Evolutionary conservation across 2,113 vertebrate genomes (phyloP).

Genomic region (Gadus macrocephalus): DNA sequence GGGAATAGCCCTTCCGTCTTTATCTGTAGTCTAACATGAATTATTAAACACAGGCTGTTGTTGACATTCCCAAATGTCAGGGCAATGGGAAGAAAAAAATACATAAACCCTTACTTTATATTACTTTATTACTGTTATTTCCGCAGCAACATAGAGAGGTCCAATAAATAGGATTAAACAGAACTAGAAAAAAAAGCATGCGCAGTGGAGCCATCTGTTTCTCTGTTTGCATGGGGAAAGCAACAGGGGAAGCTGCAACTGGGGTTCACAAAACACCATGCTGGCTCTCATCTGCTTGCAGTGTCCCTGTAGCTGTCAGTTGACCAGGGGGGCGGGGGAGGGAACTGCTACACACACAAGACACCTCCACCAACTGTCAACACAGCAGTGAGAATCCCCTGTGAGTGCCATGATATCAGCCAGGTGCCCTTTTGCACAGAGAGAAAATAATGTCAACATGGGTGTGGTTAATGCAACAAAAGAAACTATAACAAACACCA

Average conservation of each 20-base stretch:
- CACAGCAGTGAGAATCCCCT: too few species aligned
- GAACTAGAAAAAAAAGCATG: conserved; percentile 11
- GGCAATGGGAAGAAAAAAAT: not conserved
- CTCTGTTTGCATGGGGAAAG: conserved; percentile 28
- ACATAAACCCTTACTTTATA: not conserved
- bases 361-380: too few species aligned
- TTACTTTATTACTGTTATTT: not conserved
- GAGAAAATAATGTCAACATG: too few species aligned
- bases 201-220: conserved; percentile 39
- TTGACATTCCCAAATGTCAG: not conserved
- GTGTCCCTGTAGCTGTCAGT: too few species aligned
- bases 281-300: too few species aligned
- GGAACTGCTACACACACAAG: too few species aligned
- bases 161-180: not conserved
- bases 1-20: too few species aligned
- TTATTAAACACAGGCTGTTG: not conserved
- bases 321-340: too few species aligned
- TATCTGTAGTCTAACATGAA: not conserved
- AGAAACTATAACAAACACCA: not conserved
- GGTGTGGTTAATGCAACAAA: too few species aligned
- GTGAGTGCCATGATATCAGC: too few species aligned
- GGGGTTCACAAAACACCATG: too few species aligned
- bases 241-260: conserved; percentile 10
- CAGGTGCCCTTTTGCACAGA: too few species aligned
- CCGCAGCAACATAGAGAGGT: not conserved